A percentile compares a stretch with the other conserved stretches of the same genome.
Evolutionary conservation across 2,888 invertebrate genomes (phyloP).

Genomic region (Malachius bipustulatus): DNA sequence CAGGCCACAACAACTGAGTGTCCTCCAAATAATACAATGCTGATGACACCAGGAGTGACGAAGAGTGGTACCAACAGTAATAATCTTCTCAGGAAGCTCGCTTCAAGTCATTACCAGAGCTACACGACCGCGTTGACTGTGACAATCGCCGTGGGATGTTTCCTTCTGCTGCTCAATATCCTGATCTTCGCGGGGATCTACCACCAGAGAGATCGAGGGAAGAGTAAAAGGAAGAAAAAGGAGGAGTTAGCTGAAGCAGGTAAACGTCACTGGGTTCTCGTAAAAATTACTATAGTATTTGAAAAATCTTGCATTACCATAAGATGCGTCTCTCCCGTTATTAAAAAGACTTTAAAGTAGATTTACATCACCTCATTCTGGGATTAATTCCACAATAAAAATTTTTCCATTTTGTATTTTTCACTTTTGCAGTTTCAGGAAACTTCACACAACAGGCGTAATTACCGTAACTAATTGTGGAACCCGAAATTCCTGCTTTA

Average conservation of each 20-base stretch:
- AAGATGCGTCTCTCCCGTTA: no score
- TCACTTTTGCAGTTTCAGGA: no score
- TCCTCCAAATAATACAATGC: conserved; percentile 49
- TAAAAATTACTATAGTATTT: no score
- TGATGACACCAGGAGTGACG: conserved; percentile 31
- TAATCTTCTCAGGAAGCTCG: conserved; percentile 60
- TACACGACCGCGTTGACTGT: conserved; percentile 82
- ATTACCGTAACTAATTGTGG: no score
- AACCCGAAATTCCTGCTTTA: no score
- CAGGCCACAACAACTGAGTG: conserved; percentile 58
- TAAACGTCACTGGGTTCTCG: no score
- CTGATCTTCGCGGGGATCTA: conserved; percentile 83
- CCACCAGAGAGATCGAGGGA: conserved; percentile 60
- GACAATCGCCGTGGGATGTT: conserved; percentile 77
- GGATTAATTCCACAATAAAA: no score
- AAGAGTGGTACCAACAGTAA: conserved; percentile 51
- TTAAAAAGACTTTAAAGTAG: no score
- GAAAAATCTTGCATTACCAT: no score
- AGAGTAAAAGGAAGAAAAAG: conserved; percentile 53
- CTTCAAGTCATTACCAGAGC: conserved; percentile 76
- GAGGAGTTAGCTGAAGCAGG: conserved; percentile 64
- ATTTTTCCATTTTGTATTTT: no score
- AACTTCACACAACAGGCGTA: no score
- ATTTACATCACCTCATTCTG: no score
- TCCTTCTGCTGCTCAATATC: conserved; percentile 67